phyloP scores from a whole-genome alignment of 2,797 vertebrate genomes.

The Miichthys miiuy region DNA sequence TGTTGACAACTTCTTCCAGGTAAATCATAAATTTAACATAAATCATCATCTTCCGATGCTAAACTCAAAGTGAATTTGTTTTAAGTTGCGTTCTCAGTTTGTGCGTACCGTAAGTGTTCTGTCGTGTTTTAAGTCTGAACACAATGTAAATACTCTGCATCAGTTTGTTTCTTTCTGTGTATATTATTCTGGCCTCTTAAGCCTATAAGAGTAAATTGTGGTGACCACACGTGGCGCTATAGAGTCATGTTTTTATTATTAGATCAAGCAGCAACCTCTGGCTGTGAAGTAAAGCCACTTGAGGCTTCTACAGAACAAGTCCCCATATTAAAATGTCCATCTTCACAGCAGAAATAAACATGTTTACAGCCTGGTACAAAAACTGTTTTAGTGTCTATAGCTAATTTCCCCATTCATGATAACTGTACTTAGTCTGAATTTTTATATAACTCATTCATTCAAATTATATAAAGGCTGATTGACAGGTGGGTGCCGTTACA shows the following conservation, averaged over 20 bases:
- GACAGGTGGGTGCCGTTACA: no score
- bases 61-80: neutral
- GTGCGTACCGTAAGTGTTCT: neutral
- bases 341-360: no score
- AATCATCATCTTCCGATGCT: neutral
- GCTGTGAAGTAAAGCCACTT: no score
- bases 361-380: no score
- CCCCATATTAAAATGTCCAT: no score
- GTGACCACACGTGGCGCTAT: neutral
- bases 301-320: no score
- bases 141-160: neutral
- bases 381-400: no score
- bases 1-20: constrained; percentile 97
- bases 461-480: no score
- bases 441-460: no score
- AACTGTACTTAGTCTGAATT: no score
- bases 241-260: neutral
- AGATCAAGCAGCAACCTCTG: no score
- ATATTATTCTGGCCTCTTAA: neutral
- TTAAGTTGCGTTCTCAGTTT: neutral
- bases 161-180: neutral
- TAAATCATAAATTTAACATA: constrained; percentile 60
- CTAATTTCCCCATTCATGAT: no score
- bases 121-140: neutral
- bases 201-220: neutral